Evolutionary conservation across 2,113 vertebrate species (phyloP).

Genomic region (Tor tambroides): DNA sequence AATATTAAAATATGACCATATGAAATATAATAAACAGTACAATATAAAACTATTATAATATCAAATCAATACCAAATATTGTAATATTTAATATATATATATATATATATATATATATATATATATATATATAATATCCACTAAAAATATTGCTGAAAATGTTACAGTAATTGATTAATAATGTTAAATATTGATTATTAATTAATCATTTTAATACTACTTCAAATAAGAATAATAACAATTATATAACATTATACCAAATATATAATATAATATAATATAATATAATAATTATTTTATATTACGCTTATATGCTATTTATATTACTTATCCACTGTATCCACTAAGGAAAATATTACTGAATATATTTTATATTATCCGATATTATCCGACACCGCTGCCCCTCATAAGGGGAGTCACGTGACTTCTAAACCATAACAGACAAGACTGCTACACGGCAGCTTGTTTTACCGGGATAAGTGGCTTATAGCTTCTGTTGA

Average conservation of each 20-base stretch:
- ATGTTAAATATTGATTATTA: too few species aligned
- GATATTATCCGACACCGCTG: background rate
- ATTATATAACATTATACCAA: too few species aligned
- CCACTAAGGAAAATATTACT: background rate
- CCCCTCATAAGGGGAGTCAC: background rate
- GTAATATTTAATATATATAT: background rate
- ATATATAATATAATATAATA: too few species aligned
- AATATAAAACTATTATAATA: background rate
- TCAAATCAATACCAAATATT: background rate
- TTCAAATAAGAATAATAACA: too few species aligned
- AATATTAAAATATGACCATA: background rate
- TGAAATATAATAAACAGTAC: background rate
- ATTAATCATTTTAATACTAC: too few species aligned
- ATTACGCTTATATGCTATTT: too few species aligned
- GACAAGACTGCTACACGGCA: background rate
- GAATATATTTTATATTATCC: background rate
- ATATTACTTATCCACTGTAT: background rate
- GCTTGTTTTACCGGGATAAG: constrained; percentile 4
- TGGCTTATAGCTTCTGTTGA: background rate
- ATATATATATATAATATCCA: too few species aligned
- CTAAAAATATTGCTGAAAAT: too few species aligned
- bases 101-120: too few species aligned
- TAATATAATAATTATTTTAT: too few species aligned
- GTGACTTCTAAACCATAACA: background rate
- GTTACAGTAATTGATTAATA: too few species aligned